Evolutionary conservation across 2,797 vertebrate genomes (phyloP), one percentile per base, ranked within the genome.

Genomic region (Sebastes taczanowskii): DNA sequence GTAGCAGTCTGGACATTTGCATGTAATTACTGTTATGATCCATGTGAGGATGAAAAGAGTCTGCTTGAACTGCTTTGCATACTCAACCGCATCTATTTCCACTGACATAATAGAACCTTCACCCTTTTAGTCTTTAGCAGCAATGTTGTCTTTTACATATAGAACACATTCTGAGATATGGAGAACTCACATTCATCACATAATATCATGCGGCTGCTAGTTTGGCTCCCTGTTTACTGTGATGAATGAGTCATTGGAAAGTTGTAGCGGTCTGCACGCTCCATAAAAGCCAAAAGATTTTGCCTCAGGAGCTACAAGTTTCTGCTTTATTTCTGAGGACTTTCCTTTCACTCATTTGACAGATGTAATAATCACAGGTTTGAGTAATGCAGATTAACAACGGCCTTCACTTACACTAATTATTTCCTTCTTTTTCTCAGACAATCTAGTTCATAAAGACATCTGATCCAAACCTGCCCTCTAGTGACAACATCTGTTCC

Each of bases 401-500:
- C 7, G 4, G 5, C 4, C 29, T 77, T 38, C 0, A 58, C 2
- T 30, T 38, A 5, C 7, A 59, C 11, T 20, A 22, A 64, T 14
- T 1, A 66, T 18, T n/a, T 34, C 23, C 29, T 46, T 34, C 29
- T 53, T 62, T 3, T 3, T 7, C 22, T 46, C 13, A 58, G 29
- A 42, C 16, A 29, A 53, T 20, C 2, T 14, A 6, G 4, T 13
- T 74, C 13, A 9, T 5, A 5, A 7, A 34, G 29, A 76, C 60
- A 56, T 38, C 0, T 80, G 58, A 84, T 79, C 27, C 78, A 85
- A 80, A 66, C 23, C 83, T 89, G 89, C 85, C 90, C 86, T 75
- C 90, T 89, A 71, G 84, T 89, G 91, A 38, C 56, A 1, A 11
- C 20, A 78, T 18, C 1, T 27, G 22, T n/a, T 79, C 27, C 30